phyloP scores from a whole-genome alignment of 2,888 invertebrate genomes.

The Elegia similella region DNA sequence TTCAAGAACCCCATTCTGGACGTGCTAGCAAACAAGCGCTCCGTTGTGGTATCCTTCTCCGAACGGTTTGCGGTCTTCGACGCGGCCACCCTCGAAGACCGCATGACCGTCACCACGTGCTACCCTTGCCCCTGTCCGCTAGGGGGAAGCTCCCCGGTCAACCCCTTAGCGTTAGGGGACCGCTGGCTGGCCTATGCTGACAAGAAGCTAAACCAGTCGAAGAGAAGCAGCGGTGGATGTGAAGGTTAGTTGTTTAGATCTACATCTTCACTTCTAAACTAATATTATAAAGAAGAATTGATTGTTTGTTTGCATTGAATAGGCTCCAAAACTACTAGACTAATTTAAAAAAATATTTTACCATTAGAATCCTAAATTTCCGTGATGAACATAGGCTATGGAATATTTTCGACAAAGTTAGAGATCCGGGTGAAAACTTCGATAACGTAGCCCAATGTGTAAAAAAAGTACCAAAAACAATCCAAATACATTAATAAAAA shows the following conservation, averaged over 20 bases:
- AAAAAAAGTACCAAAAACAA: no score
- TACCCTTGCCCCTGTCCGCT: conserved; percentile 91
- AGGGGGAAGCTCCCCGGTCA: conserved; percentile 70
- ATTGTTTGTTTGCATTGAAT: no score
- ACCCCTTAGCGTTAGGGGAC: conserved; percentile 93
- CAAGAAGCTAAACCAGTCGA: conserved; percentile 88
- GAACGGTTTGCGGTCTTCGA: conserved; percentile 96
- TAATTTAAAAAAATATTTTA: no score
- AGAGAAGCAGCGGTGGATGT: conserved; percentile 91
- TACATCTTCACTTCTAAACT: no score
- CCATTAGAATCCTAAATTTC: no score
- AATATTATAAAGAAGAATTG: no score
- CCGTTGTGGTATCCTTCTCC: conserved; percentile 92
- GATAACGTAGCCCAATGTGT: no score
- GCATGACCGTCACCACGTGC: conserved; percentile 93
- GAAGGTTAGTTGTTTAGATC: conserved; percentile 75
- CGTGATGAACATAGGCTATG: no score
- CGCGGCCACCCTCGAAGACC: conserved; percentile 92
- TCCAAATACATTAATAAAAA: no score
- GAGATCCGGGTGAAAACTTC: no score
- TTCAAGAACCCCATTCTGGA: conserved; percentile 95
- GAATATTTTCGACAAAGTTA: no score
- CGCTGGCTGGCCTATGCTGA: conserved; percentile 94
- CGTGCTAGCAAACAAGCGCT: conserved; percentile 93
- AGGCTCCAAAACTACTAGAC: no score